phyloP scores from a whole-genome alignment of 2,797 vertebrate species.

The Pseudopleuronectes americanus region DNA sequence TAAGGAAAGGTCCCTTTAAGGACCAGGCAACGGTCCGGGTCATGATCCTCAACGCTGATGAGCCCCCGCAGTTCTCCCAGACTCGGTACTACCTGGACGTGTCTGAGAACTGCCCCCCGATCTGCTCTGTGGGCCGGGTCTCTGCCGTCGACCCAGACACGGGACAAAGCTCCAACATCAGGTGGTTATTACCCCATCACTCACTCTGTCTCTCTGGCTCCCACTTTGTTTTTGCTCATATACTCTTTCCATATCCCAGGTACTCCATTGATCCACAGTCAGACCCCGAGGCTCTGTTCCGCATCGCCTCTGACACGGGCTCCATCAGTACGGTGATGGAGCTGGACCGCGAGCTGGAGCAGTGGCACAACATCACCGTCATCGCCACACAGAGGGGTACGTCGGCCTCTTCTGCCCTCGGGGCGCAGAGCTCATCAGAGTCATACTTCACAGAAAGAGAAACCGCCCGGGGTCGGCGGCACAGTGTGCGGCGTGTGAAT shows the following conservation, averaged over 20 bases:
- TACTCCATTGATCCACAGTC: slow-evolving; percentile 91
- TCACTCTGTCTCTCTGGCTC: neutral
- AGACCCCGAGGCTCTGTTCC: slow-evolving; percentile 89
- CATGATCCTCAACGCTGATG: slow-evolving; percentile 89
- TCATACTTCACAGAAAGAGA: slow-evolving; percentile 50
- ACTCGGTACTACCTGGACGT: slow-evolving; percentile 86
- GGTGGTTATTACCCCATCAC: slow-evolving; percentile 70
- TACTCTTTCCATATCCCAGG: slow-evolving; percentile 68
- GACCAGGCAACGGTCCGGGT: slow-evolving; percentile 89
- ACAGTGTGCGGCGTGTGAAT: slow-evolving; percentile 18
- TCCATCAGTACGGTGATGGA: slow-evolving; percentile 86
- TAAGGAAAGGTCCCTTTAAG: slow-evolving; percentile 90
- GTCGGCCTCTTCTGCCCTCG: slow-evolving; percentile 30
- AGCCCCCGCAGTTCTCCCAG: slow-evolving; percentile 88
- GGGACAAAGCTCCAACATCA: slow-evolving; percentile 85
- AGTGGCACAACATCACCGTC: slow-evolving; percentile 92
- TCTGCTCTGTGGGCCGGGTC: slow-evolving; percentile 86
- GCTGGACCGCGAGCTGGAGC: slow-evolving; percentile 88
- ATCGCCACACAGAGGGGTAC: slow-evolving; percentile 91
- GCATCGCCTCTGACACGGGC: slow-evolving; percentile 88
- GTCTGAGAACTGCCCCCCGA: slow-evolving; percentile 86
- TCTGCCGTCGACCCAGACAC: slow-evolving; percentile 87
- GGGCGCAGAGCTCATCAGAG: slow-evolving; percentile 13
- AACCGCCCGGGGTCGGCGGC: neutral
- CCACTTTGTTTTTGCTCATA: neutral